These are phyloP conservation scores for Percopsis omiscomaycus DNA, from an alignment of 2,797 vertebrate genomes.

Conservation along the genomic window DNA sequence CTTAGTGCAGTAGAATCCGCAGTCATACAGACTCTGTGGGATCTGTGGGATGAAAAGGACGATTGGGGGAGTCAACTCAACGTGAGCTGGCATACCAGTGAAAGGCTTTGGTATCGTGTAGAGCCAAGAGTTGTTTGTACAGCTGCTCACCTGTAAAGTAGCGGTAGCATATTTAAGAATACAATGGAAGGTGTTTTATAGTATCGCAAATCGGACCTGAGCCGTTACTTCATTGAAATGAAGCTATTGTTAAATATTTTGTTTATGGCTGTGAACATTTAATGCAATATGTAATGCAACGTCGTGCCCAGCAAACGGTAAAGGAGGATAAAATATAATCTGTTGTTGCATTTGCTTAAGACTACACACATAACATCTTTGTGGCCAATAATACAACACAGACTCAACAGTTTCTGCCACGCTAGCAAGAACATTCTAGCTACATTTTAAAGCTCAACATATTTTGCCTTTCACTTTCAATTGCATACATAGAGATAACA, in stretches of 20 bases:
- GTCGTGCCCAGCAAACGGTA: too few relatives aligned
- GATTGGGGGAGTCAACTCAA: slow-evolving; percentile 51
- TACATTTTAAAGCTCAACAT: slow-evolving; percentile 1
- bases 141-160: slow-evolving; percentile 11
- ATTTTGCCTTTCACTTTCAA: slow-evolving; percentile 9
- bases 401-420: background rate
- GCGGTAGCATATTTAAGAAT: slow-evolving; percentile 3
- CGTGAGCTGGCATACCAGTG: slow-evolving; percentile 40
- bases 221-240: too few relatives aligned
- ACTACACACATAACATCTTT: background rate
- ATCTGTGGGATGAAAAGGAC: slow-evolving; percentile 49
- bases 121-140: slow-evolving; percentile 12
- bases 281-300: too few relatives aligned
- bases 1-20: slow-evolving; percentile 39
- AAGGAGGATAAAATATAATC: background rate
- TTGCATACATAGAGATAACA: slow-evolving; percentile 32
- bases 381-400: slow-evolving; percentile 1
- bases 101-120: slow-evolving; percentile 40
- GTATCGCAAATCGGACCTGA: too few relatives aligned
- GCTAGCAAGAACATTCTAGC: background rate
- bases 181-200: background rate
- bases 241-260: too few relatives aligned
- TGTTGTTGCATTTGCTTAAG: background rate
- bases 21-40: slow-evolving; percentile 59
- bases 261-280: too few relatives aligned